Percentiles rank a stretch among this genome's conserved stretches.
These are phyloP conservation scores for Rhabditoides inermis DNA, from an alignment of 2,888 invertebrate species.

Conservation along the genomic window DNA sequence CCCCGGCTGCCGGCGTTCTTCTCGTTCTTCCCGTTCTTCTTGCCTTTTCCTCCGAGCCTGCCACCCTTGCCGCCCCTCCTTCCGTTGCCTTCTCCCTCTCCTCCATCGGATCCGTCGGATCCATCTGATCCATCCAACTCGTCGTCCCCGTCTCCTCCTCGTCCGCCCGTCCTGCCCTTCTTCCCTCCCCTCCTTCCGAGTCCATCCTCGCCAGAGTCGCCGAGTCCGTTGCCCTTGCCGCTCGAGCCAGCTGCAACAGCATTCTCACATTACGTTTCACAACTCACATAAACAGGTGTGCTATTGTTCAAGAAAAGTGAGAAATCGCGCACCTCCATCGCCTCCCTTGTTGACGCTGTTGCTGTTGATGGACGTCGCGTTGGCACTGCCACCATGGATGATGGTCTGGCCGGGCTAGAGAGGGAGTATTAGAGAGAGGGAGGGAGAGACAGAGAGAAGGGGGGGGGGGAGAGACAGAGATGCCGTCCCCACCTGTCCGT, in stretches of 20 bases:
- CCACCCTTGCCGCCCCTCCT: neutral
- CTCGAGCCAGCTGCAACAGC: constrained; percentile 1
- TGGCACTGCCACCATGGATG: too few species aligned
- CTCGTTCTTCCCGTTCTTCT: too few species aligned
- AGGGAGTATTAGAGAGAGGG: too few species aligned
- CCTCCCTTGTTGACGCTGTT: too few species aligned
- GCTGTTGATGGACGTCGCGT: too few species aligned
- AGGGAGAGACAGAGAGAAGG: too few species aligned
- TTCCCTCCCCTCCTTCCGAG: neutral
- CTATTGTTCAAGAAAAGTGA: too few species aligned
- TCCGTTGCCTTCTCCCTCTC: neutral
- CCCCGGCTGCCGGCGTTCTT: too few species aligned
- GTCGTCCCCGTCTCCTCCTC: constrained; percentile 4
- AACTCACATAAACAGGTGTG: too few species aligned
- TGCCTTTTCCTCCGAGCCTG: neutral
- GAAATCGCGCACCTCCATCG: too few species aligned
- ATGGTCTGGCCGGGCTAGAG: too few species aligned
- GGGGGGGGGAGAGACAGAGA: neutral
- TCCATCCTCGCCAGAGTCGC: neutral
- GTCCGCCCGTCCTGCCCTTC: neutral
- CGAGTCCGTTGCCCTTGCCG: neutral
- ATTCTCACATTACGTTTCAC: too few species aligned
- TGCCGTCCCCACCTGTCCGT: constrained; percentile 2
- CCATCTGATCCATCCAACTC: neutral
- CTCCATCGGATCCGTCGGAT: neutral